Conservation (phyloP, 1,140 invertebrate species). For the Temnothorax curvispinosus region DNA sequence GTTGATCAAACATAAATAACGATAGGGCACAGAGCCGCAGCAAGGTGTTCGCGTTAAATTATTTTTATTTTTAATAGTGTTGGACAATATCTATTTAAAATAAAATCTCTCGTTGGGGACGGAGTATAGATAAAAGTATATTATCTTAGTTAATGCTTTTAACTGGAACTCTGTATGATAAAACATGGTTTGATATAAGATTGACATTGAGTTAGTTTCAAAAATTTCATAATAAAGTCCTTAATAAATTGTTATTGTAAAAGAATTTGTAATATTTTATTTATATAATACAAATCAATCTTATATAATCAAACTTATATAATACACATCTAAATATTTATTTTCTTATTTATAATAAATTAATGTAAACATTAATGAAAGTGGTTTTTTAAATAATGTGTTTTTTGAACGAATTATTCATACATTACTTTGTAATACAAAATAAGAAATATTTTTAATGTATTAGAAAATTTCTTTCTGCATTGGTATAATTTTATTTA, state of each 20-base stretch:
- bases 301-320: too few species aligned
- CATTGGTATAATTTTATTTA: background rate
- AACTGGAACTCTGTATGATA: too few species aligned
- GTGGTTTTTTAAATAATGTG: too few species aligned
- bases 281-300: background rate
- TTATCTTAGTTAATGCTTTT: too few species aligned
- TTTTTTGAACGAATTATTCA: background rate
- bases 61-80: too few species aligned
- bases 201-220: background rate
- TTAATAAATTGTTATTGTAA: background rate
- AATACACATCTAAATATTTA: background rate
- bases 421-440: background rate
- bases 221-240: background rate
- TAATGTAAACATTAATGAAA: background rate
- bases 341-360: background rate
- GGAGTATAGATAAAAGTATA: too few species aligned
- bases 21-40: too few species aligned
- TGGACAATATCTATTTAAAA: too few species aligned
- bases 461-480: background rate
- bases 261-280: background rate
- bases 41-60: too few species aligned
- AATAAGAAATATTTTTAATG: background rate
- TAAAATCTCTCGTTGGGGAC: too few species aligned
- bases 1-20: too few species aligned
- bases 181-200: too few species aligned